Base-by-base conservation (phyloP, 2,113 vertebrate genomes). In the Rhinogobius similis region DNA sequence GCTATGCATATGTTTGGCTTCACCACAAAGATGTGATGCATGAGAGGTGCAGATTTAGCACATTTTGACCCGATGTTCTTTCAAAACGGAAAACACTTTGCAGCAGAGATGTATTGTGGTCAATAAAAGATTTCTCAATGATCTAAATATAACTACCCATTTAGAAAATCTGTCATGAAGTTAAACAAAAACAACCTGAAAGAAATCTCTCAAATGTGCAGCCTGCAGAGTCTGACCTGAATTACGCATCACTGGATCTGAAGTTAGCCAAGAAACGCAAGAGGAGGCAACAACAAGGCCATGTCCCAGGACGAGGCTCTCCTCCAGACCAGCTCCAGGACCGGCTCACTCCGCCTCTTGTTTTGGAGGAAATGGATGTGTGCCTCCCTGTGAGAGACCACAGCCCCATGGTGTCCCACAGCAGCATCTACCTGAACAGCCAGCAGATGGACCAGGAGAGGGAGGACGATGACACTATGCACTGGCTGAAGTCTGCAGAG, bases 401-500 rank as follows among this genome's bases (percentile, higher is more conserved):
- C 75, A 85, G 85, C 82, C 83, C 84, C 58, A 85, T 89, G 85
- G 72, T 85, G 16, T 93, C 92, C 0, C 88, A 91, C 61, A 88
- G 86, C 62, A 92, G 89, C 78, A 92, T 94, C 86, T 94, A 94
- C 81, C 89, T 93, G 77, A 94, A 94, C 85, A 92, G 92, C 53
- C 91, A 92, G 32, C 91, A 93, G 86, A 86, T 93, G 39, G 90
- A 84, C 16, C 78, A 84, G 29, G 89, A 84, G 2, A 82, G 86
- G 53, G 85, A 85, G 32, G 74, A 81, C 12, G 70, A 53, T 65
- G 82, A 78, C 41, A 36, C 20, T 1, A 10, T 0, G 5, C 29
- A 38, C 0, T 70, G 76, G 70, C 68, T 72, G 0, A 56, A 41
- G 2, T 27, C 20, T 10, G 59, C 76, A 14, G 68, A 29, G 5